Conservation (phyloP, 2,888 invertebrate species). For the Sesia bembeciformis region DNA sequence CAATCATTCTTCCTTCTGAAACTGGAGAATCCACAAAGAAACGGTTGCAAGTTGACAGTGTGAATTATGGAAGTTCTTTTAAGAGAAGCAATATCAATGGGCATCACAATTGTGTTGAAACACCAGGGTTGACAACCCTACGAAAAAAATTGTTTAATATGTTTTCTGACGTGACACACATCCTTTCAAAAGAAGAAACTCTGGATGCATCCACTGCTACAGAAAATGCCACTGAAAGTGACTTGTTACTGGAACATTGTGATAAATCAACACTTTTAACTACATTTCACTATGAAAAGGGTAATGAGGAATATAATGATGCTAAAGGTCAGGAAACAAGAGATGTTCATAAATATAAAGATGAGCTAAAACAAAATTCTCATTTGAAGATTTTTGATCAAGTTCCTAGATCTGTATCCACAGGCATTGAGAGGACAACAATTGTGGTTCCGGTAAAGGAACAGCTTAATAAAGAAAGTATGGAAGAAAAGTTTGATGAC, state of each 20-base stretch:
- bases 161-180: conserved; percentile 46
- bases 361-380: too few species aligned
- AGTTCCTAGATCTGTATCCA: too few species aligned
- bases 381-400: too few species aligned
- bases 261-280: conserved; percentile 68
- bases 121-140: too few species aligned
- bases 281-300: conserved; percentile 75
- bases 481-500: conserved; percentile 67
- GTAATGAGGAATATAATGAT: conserved; percentile 21
- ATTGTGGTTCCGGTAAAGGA: conserved; percentile 4
- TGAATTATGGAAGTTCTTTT: too few species aligned
- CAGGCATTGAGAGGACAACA: too few species aligned
- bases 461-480: conserved; percentile 34
- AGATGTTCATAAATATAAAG: conserved; percentile 18
- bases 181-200: conserved; percentile 44
- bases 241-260: conserved; percentile 32
- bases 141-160: conserved; percentile 48
- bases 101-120: too few species aligned
- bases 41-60: too few species aligned
- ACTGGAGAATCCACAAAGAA: conserved; percentile 25
- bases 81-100: too few species aligned
- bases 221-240: conserved; percentile 48
- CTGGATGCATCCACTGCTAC: conserved; percentile 50
- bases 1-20: conserved; percentile 53
- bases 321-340: conserved; percentile 15